A percentile compares a stretch with the other conserved stretches of the same genome.
These are phyloP conservation scores for Lasioglossum zephyrum DNA, from an alignment of 2,888 invertebrate species.

Conservation along the genomic window DNA sequence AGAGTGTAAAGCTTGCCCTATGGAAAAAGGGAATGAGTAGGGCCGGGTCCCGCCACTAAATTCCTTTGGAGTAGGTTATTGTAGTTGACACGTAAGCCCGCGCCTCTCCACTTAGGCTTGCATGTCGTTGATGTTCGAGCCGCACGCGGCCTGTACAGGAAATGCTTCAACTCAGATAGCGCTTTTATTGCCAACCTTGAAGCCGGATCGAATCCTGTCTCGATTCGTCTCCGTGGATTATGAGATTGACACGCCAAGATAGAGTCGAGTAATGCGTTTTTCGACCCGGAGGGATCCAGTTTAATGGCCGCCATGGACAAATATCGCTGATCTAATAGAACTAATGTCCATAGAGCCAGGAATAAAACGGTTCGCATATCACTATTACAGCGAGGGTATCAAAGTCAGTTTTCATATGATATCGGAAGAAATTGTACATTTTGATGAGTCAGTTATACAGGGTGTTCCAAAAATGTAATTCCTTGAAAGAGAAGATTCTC, in stretches of 20 bases:
- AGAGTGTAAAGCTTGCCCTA: slow-evolving; percentile 21
- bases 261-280: slow-evolving; percentile 34
- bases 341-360: background rate
- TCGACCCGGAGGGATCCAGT: background rate
- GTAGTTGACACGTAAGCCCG: slow-evolving; percentile 39
- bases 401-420: background rate
- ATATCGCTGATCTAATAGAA: slow-evolving; percentile 7
- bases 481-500: too few species aligned
- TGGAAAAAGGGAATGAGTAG: background rate
- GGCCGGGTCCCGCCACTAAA: slow-evolving; percentile 25
- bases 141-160: background rate
- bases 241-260: slow-evolving; percentile 21
- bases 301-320: slow-evolving; percentile 13
- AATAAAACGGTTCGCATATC: background rate
- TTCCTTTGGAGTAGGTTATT: slow-evolving; percentile 41
- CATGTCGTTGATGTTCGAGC: slow-evolving; percentile 30
- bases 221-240: slow-evolving; percentile 17
- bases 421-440: background rate
- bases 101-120: slow-evolving; percentile 32
- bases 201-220: slow-evolving; percentile 15
- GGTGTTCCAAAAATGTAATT: too few species aligned
- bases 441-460: background rate
- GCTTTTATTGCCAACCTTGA: slow-evolving; percentile 21
- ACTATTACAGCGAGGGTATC: background rate
- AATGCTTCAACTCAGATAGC: background rate